Evolutionary conservation across 2,797 vertebrate species (phyloP).

Genomic region (Lophura swinhoii): DNA sequence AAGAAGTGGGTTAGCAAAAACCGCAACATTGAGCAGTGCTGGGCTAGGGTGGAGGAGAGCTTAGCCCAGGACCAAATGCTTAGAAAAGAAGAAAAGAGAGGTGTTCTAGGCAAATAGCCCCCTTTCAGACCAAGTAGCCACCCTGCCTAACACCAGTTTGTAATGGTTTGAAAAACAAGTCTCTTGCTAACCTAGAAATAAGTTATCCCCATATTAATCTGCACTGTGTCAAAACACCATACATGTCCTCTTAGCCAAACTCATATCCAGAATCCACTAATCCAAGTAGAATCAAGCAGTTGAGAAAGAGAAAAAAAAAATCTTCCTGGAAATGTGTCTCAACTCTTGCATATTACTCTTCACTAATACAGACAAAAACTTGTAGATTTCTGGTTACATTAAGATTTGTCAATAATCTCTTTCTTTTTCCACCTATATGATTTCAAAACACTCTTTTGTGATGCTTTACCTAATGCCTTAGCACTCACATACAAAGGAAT

Average conservation of each 20-base stretch:
- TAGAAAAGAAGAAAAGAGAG: not conserved
- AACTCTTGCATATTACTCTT: not conserved
- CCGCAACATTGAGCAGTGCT: accelerated
- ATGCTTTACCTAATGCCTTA: not conserved
- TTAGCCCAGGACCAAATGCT: not conserved
- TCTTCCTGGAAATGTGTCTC: not conserved
- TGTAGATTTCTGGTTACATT: not conserved
- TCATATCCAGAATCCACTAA: not conserved
- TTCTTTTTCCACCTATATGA: not conserved
- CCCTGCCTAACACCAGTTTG: not conserved
- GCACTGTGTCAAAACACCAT: accelerated
- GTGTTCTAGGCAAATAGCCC: not conserved
- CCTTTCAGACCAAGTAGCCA: not conserved
- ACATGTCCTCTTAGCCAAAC: accelerated
- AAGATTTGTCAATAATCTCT: not conserved
- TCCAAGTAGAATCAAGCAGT: not conserved
- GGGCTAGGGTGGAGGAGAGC: not conserved
- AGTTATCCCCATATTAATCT: not conserved
- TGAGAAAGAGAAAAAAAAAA: accelerated
- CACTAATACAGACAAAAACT: not conserved
- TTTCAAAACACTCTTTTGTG: not conserved
- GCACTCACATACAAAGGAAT: not conserved
- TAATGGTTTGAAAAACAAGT: not conserved
- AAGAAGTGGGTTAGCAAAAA: not conserved
- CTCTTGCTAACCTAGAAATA: not conserved